Base-by-base conservation (phyloP, 23 tunicate species). In the Pegea sp. region DNA sequence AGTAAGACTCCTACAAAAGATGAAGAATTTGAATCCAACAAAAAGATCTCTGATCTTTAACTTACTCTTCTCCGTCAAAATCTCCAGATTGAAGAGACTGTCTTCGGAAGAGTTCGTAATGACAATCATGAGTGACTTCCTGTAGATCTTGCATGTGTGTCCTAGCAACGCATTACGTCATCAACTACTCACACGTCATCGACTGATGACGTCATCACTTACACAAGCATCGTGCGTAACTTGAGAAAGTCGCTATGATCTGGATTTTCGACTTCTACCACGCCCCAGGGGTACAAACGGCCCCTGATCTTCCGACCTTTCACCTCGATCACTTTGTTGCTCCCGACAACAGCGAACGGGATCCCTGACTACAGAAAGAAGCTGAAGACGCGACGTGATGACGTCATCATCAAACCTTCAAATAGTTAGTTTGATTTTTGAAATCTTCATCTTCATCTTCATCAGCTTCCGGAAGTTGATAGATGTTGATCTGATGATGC, bases 401-500 rank as follows among this genome's bases (percentile, higher is more conserved):
- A 11, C 11, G 8, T 7, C 19, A 8, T 19, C 0, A 48, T 26
- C 53, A 44, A 52, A 79, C 99, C 69, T 78, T 67, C 28, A 91
- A 49, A 4, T 60, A 64, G 44, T 87, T 58, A 25, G 99, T 91
- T 59, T 91, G 93, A 38, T 91, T 86, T 53, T 91, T 91, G 57
- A 78, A 91, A 21, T 78, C 99, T 52, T 91, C 99, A 52, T 91
- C 99, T 38, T 91, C 99, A 49, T 91, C 99, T 23, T 91, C 99
- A 48, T 91, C 99, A 8, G 91, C 99, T 44, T 91, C 99, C 7
- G 99, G 99, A 21, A 91, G 93, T 43, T 73, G 75, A 44, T 91
- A 91, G 57, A 91, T 78, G 56, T 78, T 77, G 43, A 91, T 91
- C 21, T 63, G 81, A 38, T 78, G 49, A 2, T 29, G 54, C 1